Percentiles rank a stretch among this genome's conserved stretches.
These are phyloP conservation scores for Cephus spinipes DNA, from an alignment of 2,888 invertebrate species.

Conservation along the genomic window DNA sequence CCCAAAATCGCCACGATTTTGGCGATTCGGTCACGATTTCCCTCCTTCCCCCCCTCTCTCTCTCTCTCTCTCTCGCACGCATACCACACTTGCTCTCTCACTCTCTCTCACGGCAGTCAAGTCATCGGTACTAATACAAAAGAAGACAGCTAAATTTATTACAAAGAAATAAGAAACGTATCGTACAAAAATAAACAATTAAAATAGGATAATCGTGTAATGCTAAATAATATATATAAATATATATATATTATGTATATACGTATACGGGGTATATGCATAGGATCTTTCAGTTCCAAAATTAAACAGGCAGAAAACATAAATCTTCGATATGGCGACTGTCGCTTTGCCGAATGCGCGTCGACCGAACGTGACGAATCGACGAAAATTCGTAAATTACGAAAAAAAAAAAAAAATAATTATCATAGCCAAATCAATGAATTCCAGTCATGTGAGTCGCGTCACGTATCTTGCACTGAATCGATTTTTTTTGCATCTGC, in stretches of 20 bases:
- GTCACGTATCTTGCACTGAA: too few species aligned
- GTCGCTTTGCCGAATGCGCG: too few species aligned
- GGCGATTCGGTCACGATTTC: not conserved
- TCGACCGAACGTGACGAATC: too few species aligned
- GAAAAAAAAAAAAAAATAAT: too few species aligned
- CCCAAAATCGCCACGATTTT: not conserved
- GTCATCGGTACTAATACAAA: conserved; percentile 36
- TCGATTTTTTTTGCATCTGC: too few species aligned
- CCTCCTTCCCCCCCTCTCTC: not conserved
- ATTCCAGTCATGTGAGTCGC: too few species aligned
- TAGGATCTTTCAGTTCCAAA: too few species aligned
- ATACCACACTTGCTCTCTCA: not conserved
- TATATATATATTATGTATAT: conserved; percentile 20
- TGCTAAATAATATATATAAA: conserved; percentile 30
- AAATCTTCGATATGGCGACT: too few species aligned
- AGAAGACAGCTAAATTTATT: conserved; percentile 43
- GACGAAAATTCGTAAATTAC: too few species aligned
- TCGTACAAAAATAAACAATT: conserved; percentile 61
- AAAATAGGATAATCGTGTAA: conserved; percentile 36
- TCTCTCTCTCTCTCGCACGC: conserved; percentile 6
- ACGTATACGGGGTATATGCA: conserved; percentile 13
- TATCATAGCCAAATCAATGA: too few species aligned
- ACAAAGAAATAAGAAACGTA: conserved; percentile 51
- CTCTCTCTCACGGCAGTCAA: conserved; percentile 30
- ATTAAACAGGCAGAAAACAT: too few species aligned